Evolutionary conservation across 2,888 invertebrate species (phyloP).

Genomic region (Ceratothoa steindachneri): DNA sequence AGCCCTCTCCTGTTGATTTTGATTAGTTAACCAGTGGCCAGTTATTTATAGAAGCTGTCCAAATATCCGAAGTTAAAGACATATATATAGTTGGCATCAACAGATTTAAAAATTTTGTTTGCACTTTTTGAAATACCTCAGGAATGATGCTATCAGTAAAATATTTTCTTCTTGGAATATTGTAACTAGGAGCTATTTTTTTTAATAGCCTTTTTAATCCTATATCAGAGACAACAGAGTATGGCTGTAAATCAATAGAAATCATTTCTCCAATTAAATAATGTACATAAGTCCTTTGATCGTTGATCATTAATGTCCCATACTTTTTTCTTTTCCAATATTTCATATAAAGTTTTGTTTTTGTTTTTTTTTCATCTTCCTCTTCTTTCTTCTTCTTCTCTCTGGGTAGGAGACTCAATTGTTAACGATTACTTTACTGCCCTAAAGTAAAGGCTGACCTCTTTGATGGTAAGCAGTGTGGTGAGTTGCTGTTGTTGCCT

Average conservation of each 20-base stretch:
- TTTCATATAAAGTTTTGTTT: too few relatives aligned
- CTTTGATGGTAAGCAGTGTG: too few relatives aligned
- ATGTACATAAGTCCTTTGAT: not conserved
- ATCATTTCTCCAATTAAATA: not conserved
- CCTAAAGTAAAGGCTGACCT: too few relatives aligned
- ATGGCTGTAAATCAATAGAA: too few relatives aligned
- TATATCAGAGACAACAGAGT: not conserved
- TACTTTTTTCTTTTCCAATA: not conserved
- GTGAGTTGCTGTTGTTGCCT: too few relatives aligned
- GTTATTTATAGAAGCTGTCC: not conserved
- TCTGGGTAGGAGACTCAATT: too few relatives aligned
- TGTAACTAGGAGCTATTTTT: not conserved
- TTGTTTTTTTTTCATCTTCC: too few relatives aligned
- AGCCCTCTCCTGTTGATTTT: not conserved
- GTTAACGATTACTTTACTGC: too few relatives aligned
- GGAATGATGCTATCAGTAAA: not conserved
- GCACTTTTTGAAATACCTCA: not conserved
- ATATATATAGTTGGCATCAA: not conserved
- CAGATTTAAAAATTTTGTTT: too few relatives aligned
- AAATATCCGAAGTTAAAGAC: not conserved
- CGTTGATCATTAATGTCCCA: not conserved
- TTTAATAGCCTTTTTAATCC: not conserved
- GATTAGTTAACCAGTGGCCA: not conserved
- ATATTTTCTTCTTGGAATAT: not conserved
- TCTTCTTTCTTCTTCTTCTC: too few relatives aligned